Percentiles rank a stretch among this genome's conserved stretches.
Conservation (phyloP, 2,113 vertebrate species). For the Xiphorhynchus elegans region DNA sequence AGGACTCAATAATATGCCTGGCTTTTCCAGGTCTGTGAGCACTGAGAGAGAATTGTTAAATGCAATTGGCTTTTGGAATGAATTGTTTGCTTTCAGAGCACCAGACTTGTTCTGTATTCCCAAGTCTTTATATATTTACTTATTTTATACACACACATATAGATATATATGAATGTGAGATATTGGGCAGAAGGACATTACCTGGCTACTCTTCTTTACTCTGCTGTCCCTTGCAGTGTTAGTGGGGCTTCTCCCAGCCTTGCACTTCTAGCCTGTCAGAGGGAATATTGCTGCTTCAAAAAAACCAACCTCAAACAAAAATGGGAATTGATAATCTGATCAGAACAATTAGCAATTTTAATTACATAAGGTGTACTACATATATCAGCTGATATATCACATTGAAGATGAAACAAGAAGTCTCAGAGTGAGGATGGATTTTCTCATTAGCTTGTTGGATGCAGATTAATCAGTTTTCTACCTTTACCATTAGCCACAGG, state of each 20-base stretch:
- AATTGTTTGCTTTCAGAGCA: not conserved
- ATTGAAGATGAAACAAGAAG: not conserved
- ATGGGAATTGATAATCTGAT: not conserved
- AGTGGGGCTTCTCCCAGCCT: not conserved
- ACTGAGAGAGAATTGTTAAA: not conserved
- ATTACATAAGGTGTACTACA: constrained; percentile 13
- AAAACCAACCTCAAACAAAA: not conserved
- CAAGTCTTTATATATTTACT: not conserved
- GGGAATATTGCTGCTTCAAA: not conserved
- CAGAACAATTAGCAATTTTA: constrained; percentile 17
- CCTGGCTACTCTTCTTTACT: not conserved
- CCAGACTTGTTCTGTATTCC: not conserved
- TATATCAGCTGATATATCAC: not conserved
- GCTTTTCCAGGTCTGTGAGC: not conserved
- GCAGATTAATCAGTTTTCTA: not conserved
- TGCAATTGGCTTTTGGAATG: not conserved
- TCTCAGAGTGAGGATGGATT: not conserved
- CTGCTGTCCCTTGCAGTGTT: not conserved
- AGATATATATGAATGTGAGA: not conserved
- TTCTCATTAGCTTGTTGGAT: not conserved
- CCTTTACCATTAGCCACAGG: not conserved
- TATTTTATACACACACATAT: not conserved
- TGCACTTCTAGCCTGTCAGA: not conserved
- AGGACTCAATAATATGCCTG: not conserved
- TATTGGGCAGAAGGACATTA: not conserved